phyloP scores from a whole-genome alignment of 2,888 invertebrate species.

The Eilema depressum region DNA sequence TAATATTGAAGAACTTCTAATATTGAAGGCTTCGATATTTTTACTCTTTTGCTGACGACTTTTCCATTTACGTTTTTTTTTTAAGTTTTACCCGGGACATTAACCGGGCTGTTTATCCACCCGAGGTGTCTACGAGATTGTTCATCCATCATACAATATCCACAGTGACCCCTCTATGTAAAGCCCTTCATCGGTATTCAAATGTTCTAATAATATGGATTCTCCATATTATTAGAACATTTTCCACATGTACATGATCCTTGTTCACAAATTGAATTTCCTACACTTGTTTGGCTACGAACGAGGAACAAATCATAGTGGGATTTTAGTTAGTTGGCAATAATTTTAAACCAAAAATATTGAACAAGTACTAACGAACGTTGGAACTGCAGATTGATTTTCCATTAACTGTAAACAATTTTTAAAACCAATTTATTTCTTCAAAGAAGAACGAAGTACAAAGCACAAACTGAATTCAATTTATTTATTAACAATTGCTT shows the following conservation, averaged over 20 bases:
- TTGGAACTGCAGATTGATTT: background rate
- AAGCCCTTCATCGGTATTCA: background rate
- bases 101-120: no score
- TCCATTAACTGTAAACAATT: conserved; percentile 4
- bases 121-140: no score
- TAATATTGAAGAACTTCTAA: no score
- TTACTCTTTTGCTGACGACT: no score
- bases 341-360: background rate
- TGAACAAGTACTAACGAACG: background rate
- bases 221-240: background rate
- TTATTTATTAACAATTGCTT: conserved; percentile 28
- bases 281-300: background rate
- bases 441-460: conserved; percentile 5
- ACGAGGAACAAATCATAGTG: no score
- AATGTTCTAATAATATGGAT: background rate
- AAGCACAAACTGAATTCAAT: conserved; percentile 18
- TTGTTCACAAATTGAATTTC: background rate
- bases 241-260: no score
- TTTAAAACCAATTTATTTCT: conserved; percentile 6
- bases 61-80: no score
- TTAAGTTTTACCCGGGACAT: no score
- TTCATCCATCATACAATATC: no score
- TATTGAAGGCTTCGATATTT: no score
- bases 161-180: background rate
- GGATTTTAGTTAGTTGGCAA: no score